Evolutionary conservation across 2,888 invertebrate genomes (phyloP).

Genomic region (Cactoblastis cactorum): DNA sequence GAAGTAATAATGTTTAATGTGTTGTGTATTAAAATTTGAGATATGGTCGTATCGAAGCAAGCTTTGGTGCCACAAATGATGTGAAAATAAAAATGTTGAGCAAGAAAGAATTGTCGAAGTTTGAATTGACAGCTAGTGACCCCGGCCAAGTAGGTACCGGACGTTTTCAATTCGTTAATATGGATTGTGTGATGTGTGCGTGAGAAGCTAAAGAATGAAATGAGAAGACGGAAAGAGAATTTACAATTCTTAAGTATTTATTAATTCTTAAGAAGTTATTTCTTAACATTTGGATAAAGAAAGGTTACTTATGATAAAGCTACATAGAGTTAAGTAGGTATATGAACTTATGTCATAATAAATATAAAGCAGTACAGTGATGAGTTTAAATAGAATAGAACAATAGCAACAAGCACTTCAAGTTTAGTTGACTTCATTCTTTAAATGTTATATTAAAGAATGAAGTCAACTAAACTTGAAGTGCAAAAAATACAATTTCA

Average conservation of each 20-base stretch:
- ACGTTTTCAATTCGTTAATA: constrained; percentile 42
- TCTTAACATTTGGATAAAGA: not conserved
- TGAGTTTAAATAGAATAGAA: not conserved
- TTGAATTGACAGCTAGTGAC: constrained; percentile 44
- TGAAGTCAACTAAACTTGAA: not conserved
- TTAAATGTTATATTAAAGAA: too few relatives aligned
- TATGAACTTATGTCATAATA: too few relatives aligned
- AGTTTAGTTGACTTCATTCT: not conserved
- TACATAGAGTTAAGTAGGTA: too few relatives aligned
- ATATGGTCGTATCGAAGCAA: not conserved
- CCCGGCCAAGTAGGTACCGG: constrained; percentile 44
- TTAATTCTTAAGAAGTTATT: too few relatives aligned
- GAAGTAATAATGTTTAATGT: constrained; percentile 19
- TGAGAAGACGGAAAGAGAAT: not conserved
- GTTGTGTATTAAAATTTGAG: not conserved
- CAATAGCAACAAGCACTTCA: not conserved
- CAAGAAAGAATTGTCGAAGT: constrained; percentile 35
- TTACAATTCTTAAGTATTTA: not conserved
- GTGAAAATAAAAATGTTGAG: constrained; percentile 27
- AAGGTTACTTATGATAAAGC: too few relatives aligned
- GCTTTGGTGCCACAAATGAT: constrained; percentile 18
- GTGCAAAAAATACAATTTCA: not conserved
- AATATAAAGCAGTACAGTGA: not conserved
- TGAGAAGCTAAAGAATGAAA: too few relatives aligned
- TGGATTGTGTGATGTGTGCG: constrained; percentile 21